These are phyloP conservation scores for Zhengitettix transpicula DNA, from an alignment of 2,888 invertebrate species.

Conservation along the genomic window DNA sequence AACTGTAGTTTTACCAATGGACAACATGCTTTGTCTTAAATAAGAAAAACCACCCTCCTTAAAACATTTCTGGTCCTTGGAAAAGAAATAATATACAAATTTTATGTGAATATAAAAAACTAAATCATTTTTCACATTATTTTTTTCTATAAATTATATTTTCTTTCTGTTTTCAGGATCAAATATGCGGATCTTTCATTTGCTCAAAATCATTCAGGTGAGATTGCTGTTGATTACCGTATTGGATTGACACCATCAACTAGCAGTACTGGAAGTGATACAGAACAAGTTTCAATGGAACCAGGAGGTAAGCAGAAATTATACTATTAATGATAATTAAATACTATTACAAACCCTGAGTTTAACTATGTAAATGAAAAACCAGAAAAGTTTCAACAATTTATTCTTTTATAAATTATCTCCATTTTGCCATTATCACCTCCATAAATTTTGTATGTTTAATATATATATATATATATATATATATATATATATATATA, in stretches of 20 bases:
- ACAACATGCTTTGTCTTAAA: too few relatives aligned
- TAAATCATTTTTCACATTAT: too few relatives aligned
- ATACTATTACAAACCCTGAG: too few relatives aligned
- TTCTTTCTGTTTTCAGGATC: slow-evolving; percentile 22
- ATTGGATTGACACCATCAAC: slow-evolving; percentile 2
- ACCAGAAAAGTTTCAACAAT: too few relatives aligned
- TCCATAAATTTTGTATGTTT: too few relatives aligned
- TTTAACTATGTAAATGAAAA: background rate
- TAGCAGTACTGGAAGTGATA: slow-evolving; percentile 2
- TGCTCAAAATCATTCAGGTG: slow-evolving; percentile 22
- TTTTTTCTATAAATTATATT: background rate
- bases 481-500: background rate
- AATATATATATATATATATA: background rate
- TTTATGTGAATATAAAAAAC: too few relatives aligned
- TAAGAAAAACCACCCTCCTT: background rate
- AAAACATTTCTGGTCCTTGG: background rate
- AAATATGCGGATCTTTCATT: slow-evolving; percentile 47
- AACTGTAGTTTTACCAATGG: too few relatives aligned
- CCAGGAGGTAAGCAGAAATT: slow-evolving; percentile 9
- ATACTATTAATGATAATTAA: too few relatives aligned
- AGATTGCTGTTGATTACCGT: slow-evolving; percentile 12
- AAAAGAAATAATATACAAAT: background rate
- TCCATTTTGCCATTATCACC: too few relatives aligned
- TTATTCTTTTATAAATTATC: too few relatives aligned
- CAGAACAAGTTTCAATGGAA: slow-evolving; percentile 18